Evolutionary conservation across 64 coral and sea anemone species (phyloP), one percentile per base, ranked within the genome.

Genomic region (Montipora efflorescens): DNA sequence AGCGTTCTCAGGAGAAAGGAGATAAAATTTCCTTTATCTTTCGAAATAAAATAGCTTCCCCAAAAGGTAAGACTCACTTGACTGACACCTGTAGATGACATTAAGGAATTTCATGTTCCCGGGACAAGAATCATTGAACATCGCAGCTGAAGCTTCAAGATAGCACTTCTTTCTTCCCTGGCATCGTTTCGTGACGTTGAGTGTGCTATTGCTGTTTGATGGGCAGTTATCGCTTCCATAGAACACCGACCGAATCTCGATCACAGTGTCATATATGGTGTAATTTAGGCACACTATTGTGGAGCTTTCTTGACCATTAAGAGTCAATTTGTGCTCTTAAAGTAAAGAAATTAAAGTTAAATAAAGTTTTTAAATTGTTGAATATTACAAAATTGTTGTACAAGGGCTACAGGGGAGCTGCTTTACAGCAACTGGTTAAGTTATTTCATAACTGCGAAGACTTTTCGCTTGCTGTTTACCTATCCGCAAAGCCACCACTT

Each of bases 161-260:
- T 77, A 22, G 45, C 91, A 93, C 4, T 85, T 25, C 43, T 15
- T 78, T 86, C 75, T 58, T 93, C 91, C 91, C 19, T 93, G 91
- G 20, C 91, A 93, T 1, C 25, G 15, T 51, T 87, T 52, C 91
- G 78, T 93, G 25, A 77, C 80, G 7, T 19, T 53, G 13, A 62
- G 66, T 28, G 86, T 93, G 50, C 69, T 87, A 10, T 28, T 20
- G 43, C 77, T 75, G 7, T 77, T 45, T 45, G 91, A 86, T 21
- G 72, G 43, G 22, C 91, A 93, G 57, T 47, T 93, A 3, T 7
- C 74, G 10, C 72, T 82, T 44, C 91, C 91, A 19, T 93, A 93
- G 47, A 87, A 76, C 8, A 78, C 91, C 9, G 82, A 93, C 7
- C 81, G 81, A 7, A 93, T 83, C 83, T 93, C 91, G 15, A 93